Base-by-base conservation (phyloP, 2,888 invertebrate species). In the Hoplodrina ambigua region DNA sequence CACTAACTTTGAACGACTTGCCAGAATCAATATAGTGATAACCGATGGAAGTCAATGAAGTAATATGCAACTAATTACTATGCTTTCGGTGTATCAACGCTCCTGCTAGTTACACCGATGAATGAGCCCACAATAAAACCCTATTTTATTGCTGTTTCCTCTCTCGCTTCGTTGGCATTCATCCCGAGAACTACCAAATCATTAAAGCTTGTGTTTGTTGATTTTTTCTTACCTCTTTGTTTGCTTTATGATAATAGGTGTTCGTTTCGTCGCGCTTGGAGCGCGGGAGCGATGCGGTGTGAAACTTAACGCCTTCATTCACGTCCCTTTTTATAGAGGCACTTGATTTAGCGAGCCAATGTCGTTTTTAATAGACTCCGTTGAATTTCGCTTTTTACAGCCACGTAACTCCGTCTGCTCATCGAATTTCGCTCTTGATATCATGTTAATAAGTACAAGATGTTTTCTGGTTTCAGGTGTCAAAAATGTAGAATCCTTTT, bases 181-280 rank as follows among this genome's bases (percentile, higher is more conserved):
- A 93, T 91, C 92, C 90, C 90, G 86, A 89, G 92, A 92, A 93
- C 94, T 92, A 94, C 93, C 92, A 92, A 94, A 94, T 94, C 93
- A 94, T 94, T 94, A 94, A 93, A 91, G 88, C 89, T 89, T 89
- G 90, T 93, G 91, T 94, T 94, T 94, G 94, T 94, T 94, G 92
- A 90, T 93, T 94, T 94, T 94, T 93, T 93, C 89, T 80, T 88
- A 88, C 88, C 81, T 92, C 91, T 92, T 94, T 95, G 94, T 95
- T 95, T 94, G 93, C 90, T 94, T 94, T 96, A 94, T 95, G 96
- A 95, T 95, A 95, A 95, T 94, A 93, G 94, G 94, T 93, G 93
- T 95, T 94, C 90, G 94, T 93, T 93, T 94, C 91, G 91, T 89
- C 89, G 90, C 89, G 89, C 87, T 85, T 85, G 78, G 88, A 88